These are phyloP conservation scores for Megaustenia siamemsis DNA, from an alignment of 2,888 invertebrate species.

Conservation along the genomic window DNA sequence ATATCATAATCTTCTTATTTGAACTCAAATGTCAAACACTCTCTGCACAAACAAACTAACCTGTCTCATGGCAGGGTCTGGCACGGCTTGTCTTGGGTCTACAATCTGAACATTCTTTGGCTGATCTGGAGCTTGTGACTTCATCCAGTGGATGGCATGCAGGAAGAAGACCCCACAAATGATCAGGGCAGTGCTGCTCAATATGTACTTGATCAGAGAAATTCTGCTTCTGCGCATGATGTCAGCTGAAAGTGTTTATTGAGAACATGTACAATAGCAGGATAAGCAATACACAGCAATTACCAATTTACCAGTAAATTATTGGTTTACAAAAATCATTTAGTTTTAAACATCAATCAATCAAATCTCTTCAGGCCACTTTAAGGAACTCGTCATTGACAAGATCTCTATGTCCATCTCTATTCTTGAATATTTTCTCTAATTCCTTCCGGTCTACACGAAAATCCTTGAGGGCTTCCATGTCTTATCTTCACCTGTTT, in stretches of 20 bases:
- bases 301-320: background rate
- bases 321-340: no score
- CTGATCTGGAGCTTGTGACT: background rate
- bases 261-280: background rate
- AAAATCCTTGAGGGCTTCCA: no score
- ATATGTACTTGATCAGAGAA: conserved; percentile 12
- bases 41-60: background rate
- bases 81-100: conserved; percentile 9
- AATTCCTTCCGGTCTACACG: no score
- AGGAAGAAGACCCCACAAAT: conserved; percentile 23
- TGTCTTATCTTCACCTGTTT: no score
- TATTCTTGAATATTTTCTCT: no score
- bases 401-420: no score
- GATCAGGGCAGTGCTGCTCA: conserved; percentile 12
- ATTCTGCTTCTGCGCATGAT: conserved; percentile 38
- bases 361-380: no score
- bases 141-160: conserved; percentile 36
- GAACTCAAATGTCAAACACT: background rate
- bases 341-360: no score
- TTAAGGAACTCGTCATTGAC: no score
- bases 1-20: no score
- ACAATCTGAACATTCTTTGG: background rate
- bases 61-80: conserved; percentile 26
- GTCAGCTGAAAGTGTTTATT: background rate
- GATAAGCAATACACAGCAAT: background rate